Conservation (phyloP, 2,797 vertebrate genomes). For the Syngnathus rostellatus region DNA sequence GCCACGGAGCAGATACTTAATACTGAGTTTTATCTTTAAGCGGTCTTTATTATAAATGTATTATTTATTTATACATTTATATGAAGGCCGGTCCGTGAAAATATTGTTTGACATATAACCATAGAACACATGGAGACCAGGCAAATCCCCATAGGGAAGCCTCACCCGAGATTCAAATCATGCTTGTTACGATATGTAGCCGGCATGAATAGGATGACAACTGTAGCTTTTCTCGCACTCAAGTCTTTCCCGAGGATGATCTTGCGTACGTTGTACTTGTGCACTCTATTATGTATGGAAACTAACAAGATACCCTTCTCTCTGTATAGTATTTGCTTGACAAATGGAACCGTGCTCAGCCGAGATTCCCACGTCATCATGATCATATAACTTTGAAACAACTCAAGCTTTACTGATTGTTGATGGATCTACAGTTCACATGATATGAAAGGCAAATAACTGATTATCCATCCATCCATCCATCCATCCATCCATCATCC, state of each 20-base stretch:
- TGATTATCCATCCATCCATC: too few species aligned
- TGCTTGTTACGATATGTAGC: not conserved
- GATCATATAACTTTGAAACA: slow-evolving; percentile 13
- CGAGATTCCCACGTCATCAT: slow-evolving; percentile 7
- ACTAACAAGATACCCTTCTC: slow-evolving; percentile 10
- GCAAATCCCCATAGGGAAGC: too few species aligned
- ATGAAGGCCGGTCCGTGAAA: too few species aligned
- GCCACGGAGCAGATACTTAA: too few species aligned
- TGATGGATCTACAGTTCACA: slow-evolving; percentile 3
- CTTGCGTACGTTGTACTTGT: not conserved
- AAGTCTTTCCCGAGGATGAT: not conserved
- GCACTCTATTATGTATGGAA: slow-evolving; percentile 17
- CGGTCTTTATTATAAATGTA: too few species aligned
- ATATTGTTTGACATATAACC: too few species aligned
- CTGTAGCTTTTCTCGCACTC: not conserved
- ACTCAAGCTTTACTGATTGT: not conserved
- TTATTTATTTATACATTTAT: too few species aligned
- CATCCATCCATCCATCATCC: too few species aligned
- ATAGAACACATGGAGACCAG: too few species aligned
- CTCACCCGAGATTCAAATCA: not conserved
- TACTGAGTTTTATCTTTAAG: too few species aligned
- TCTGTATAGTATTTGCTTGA: slow-evolving; percentile 9
- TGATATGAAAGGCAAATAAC: not conserved
- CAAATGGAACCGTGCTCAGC: slow-evolving; percentile 8
- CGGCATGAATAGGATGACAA: not conserved